Conservation (phyloP, 2,113 vertebrate genomes). For the Ailuropoda melanoleuca region DNA sequence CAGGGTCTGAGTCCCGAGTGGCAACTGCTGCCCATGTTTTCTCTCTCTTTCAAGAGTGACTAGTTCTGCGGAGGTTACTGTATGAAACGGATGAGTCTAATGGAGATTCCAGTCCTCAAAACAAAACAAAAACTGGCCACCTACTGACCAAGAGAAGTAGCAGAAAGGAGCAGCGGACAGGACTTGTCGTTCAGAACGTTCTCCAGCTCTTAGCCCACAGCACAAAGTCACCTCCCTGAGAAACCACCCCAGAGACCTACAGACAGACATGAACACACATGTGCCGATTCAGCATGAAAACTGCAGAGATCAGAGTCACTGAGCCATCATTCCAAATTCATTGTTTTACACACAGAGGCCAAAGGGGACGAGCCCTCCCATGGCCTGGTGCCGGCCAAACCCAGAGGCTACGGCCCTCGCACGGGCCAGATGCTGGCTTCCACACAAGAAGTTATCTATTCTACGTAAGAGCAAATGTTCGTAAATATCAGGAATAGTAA, state of each 20-base stretch:
- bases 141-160: not conserved
- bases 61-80: not conserved
- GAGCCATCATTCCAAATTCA: conserved; percentile 31
- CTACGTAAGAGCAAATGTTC: conserved; percentile 34
- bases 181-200: conserved; percentile 42
- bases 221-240: conserved; percentile 34
- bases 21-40: not conserved
- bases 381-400: not conserved
- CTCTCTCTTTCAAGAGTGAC: not conserved
- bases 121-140: not conserved
- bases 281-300: conserved; percentile 77
- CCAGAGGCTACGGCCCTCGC: not conserved
- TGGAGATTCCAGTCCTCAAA: not conserved
- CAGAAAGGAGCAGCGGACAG: not conserved
- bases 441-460: conserved; percentile 41
- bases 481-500: conserved; percentile 68
- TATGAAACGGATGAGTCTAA: not conserved
- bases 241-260: conserved; percentile 45
- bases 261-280: not conserved
- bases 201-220: conserved; percentile 27
- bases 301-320: conserved; percentile 80
- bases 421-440: conserved; percentile 61
- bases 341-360: conserved; percentile 13
- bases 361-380: not conserved
- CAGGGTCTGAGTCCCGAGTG: not conserved